Conservation (phyloP, 2,888 invertebrate genomes). For the Sacculina carcini region DNA sequence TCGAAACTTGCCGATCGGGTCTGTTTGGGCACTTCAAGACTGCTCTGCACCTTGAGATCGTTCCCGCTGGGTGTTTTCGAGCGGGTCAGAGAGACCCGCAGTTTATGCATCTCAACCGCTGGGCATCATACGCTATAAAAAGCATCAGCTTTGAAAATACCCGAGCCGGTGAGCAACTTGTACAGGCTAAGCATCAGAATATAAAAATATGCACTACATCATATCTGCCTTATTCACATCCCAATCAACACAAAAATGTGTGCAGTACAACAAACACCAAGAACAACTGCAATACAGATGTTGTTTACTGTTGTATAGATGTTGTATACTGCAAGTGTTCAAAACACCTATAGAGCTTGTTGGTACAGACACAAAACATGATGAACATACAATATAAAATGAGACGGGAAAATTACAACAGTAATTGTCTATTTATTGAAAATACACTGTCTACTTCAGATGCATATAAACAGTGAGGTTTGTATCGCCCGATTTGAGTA, state of each 20-base stretch:
- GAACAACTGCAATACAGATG: too few relatives aligned
- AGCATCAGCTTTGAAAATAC: too few relatives aligned
- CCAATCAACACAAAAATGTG: background rate
- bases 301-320: too few relatives aligned
- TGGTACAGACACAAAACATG: background rate
- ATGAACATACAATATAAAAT: background rate
- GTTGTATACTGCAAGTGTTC: too few relatives aligned
- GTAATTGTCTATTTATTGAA: background rate
- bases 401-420: background rate
- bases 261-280: too few relatives aligned
- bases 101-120: constrained; percentile 17
- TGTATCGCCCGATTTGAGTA: background rate
- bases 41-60: constrained; percentile 74
- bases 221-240: background rate
- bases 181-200: too few relatives aligned
- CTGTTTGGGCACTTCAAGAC: constrained; percentile 68
- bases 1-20: constrained; percentile 71
- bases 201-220: background rate
- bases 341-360: too few relatives aligned
- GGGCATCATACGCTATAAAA: too few relatives aligned
- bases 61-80: constrained; percentile 65
- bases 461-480: background rate
- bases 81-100: constrained; percentile 62
- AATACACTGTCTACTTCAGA: background rate
- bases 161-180: too few relatives aligned